A percentile compares a stretch with the other conserved stretches of the same genome.
phyloP scores from a whole-genome alignment of 1,140 invertebrate species.

The Drosophila sp. region DNA sequence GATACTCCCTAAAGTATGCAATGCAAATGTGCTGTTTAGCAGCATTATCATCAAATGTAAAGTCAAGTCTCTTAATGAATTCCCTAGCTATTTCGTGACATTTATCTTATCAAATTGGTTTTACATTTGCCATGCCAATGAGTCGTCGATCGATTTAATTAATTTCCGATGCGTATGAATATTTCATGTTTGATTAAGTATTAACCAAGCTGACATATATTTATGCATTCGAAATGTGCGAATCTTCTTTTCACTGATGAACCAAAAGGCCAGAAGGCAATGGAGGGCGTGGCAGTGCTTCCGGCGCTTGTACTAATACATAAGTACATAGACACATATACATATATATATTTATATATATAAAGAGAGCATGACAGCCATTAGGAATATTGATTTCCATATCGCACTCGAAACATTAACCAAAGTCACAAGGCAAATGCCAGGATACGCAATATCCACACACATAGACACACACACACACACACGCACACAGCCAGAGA shows the following conservation, averaged over 20 bases:
- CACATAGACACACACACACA: constrained; percentile 2
- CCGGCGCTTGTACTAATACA: too few species aligned
- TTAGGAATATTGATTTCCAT: constrained; percentile 79
- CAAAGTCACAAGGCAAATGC: constrained; percentile 51
- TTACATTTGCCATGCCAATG: background rate
- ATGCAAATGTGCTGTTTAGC: background rate
- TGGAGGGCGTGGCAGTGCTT: background rate
- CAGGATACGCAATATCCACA: constrained; percentile 38
- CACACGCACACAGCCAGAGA: constrained; percentile 18
- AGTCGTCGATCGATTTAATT: constrained; percentile 55
- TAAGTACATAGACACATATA: background rate
- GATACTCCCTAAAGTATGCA: too few species aligned
- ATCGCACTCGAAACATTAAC: constrained; percentile 65
- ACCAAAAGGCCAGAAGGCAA: background rate
- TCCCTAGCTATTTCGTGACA: background rate
- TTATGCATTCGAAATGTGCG: constrained; percentile 39
- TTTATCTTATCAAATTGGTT: background rate
- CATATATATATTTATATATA: constrained; percentile 23
- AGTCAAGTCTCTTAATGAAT: background rate
- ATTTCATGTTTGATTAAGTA: constrained; percentile 47
- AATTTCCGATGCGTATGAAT: constrained; percentile 30
- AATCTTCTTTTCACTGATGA: constrained; percentile 12
- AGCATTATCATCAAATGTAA: constrained; percentile 1
- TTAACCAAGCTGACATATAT: constrained; percentile 43
- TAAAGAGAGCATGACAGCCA: constrained; percentile 58